Evolutionary conservation across 2,113 vertebrate genomes (phyloP), one percentile per base, ranked within the genome.

Genomic region (Onychostruthus taczanowskii): DNA sequence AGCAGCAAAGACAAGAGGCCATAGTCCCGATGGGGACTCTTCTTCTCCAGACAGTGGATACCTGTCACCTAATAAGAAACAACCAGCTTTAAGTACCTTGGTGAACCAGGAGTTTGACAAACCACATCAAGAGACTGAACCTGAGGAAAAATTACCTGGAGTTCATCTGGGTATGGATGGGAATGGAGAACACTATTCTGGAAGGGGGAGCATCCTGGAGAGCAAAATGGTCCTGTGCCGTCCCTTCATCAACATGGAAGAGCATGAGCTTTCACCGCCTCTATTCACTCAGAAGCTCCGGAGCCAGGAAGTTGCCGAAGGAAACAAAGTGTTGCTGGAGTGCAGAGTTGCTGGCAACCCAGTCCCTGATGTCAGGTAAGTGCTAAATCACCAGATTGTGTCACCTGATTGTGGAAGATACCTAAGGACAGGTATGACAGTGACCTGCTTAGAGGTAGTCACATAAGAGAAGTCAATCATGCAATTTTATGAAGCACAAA

Each of bases 21-120:
- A 97, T 67, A 98, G 98, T 87, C 96, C 97, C 11, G 98, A 99
- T n/a, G 99, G 98, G n/a, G 98, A 99, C 56, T 98, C 98, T 23
- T 99, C 99, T 12, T 99, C 99, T 8, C 99, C 99, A 8, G 99
- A 99, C 77, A 99, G 99, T 68, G 99, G 99, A 14, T 99, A 99
- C 90, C 95, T 99, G 61, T 99, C 99, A 63, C 99, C 99, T 11
- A 98, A 98, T 94, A 98, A 97, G 61, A 98, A 98, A 76, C 97
- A 96, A 4, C 87, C 79, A 63, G 44, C 58, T 52, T 43, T 22
- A 61, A 94, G 84, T 31, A 73, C 96, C 43, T 94, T 92, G 1
- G 88, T 93, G 66, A 98, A 68, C 28, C 96, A 95, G 93, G 72
- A 97, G 35, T 96, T 93, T 95, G 95, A 94, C 13, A 96, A 95